Conservation (phyloP, 1,140 invertebrate genomes). For the Antheraea pernyi region DNA sequence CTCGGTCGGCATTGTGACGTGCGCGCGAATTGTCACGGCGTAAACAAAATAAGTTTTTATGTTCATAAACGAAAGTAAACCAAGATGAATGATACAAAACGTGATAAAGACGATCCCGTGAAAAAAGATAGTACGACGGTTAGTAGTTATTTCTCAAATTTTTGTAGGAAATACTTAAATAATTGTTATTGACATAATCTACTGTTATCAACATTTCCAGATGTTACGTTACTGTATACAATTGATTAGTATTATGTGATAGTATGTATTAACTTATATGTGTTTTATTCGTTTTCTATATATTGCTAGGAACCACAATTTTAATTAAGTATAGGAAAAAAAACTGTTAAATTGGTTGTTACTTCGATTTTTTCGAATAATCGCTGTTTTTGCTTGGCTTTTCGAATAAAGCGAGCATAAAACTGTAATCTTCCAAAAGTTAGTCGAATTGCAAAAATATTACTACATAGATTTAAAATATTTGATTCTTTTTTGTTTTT, state of each 20-base stretch:
- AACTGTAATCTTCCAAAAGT: too few relatives aligned
- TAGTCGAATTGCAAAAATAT: too few relatives aligned
- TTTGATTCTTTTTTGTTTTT: too few relatives aligned
- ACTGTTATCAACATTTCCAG: background rate
- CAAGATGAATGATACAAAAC: constrained; percentile 48
- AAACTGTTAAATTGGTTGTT: too few relatives aligned
- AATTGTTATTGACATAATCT: background rate
- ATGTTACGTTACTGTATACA: background rate
- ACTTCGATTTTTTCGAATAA: too few relatives aligned
- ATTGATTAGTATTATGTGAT: background rate
- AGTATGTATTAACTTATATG: background rate
- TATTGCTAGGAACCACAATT: too few relatives aligned
- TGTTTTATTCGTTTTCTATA: background rate
- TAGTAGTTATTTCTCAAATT: background rate
- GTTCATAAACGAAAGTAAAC: constrained; percentile 4
- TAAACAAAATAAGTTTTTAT: constrained; percentile 23
- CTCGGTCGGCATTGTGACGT: constrained; percentile 36
- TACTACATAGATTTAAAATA: too few relatives aligned
- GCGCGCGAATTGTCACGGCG: constrained; percentile 14
- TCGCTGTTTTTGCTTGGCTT: too few relatives aligned
- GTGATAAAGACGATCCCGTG: constrained; percentile 31
- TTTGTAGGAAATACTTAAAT: too few relatives aligned
- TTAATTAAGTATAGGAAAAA: background rate
- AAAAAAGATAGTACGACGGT: background rate
- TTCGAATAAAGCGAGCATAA: too few relatives aligned